Percentiles rank a stretch among this genome's conserved stretches.
Conservation (phyloP, 2,113 vertebrate species). For the Eulemur macaco region DNA sequence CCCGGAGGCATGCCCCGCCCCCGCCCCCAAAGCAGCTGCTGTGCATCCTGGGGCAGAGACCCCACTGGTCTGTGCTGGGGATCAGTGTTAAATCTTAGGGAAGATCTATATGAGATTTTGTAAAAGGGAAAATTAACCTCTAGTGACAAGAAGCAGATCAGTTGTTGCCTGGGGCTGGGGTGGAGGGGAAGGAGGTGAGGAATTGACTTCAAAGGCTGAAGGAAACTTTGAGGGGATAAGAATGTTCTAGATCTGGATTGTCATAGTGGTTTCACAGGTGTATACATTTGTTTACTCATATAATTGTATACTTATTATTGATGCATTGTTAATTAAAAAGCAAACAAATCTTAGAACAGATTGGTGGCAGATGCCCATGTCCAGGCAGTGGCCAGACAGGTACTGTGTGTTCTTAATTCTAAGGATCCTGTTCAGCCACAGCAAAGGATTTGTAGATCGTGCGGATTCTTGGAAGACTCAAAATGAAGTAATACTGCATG, state of each 20-base stretch:
- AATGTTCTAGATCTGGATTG: background rate
- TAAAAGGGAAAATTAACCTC: background rate
- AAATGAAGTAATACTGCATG: background rate
- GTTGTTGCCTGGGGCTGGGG: background rate
- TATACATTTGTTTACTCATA: background rate
- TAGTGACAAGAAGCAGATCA: background rate
- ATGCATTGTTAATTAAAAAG: background rate
- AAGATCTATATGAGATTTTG: background rate
- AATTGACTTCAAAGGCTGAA: background rate
- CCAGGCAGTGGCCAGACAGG: too few species aligned
- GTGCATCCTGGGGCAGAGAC: background rate
- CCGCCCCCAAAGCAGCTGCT: too few species aligned
- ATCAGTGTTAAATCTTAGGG: background rate
- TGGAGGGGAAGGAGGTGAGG: background rate
- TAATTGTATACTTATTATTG: background rate
- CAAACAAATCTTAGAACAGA: background rate
- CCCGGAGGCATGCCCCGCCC: background rate
- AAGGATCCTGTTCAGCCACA: background rate
- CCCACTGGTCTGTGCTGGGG: background rate
- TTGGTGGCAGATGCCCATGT: background rate
- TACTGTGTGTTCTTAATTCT: background rate
- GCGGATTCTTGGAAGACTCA: background rate
- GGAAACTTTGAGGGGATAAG: background rate
- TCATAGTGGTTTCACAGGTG: background rate
- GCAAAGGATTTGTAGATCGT: background rate